A percentile compares a stretch with the other conserved stretches of the same genome.
phyloP scores from a whole-genome alignment of 2,888 invertebrate species.

The Cheiracanthium punctorium region DNA sequence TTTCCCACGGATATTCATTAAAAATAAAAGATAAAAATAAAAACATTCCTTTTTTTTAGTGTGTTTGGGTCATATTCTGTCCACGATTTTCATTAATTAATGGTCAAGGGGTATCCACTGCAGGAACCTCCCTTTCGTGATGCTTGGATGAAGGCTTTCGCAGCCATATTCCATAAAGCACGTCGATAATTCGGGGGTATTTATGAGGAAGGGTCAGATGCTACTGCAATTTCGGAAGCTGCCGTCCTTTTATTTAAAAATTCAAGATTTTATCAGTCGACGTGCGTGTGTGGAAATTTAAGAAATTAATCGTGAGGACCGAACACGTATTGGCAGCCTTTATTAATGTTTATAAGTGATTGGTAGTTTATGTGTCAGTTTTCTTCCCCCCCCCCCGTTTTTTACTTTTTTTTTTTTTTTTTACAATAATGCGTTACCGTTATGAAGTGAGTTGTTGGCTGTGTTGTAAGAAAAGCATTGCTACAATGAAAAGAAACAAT shows the following conservation, averaged over 20 bases:
- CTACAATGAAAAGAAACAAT: too few relatives aligned
- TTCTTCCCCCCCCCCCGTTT: too few relatives aligned
- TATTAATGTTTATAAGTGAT: background rate
- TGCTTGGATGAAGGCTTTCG: background rate
- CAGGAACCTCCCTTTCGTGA: background rate
- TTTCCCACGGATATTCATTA: too few relatives aligned
- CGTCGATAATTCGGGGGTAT: background rate
- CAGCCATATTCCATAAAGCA: background rate
- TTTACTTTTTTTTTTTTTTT: too few relatives aligned
- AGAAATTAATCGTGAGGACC: background rate
- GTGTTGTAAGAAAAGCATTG: too few relatives aligned
- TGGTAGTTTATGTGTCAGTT: too few relatives aligned
- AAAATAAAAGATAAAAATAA: too few relatives aligned
- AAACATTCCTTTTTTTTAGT: too few relatives aligned
- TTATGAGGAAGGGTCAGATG: background rate
- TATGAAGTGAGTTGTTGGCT: too few relatives aligned
- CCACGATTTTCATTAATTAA: background rate
- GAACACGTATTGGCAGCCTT: background rate
- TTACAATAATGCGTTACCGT: too few relatives aligned
- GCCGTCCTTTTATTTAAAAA: background rate
- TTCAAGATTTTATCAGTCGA: background rate
- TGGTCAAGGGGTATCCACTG: background rate
- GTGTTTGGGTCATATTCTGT: background rate
- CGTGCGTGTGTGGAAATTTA: background rate
- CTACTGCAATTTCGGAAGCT: conserved; percentile 19